Base-by-base conservation (phyloP, 2,797 vertebrate genomes). In the Micromesistius poutassou region DNA sequence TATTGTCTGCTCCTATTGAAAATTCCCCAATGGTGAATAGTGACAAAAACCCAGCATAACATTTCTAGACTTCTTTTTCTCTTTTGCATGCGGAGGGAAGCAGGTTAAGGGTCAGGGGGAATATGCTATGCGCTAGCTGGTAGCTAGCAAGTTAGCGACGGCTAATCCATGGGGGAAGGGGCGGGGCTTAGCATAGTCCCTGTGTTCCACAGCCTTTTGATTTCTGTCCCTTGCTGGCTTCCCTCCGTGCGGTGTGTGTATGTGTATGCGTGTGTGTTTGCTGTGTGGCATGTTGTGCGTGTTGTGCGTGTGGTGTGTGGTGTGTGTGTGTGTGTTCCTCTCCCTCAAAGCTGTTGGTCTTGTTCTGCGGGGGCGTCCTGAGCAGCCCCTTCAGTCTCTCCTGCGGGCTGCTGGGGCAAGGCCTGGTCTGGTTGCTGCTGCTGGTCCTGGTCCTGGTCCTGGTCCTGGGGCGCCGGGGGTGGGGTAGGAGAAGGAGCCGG, bases 301-400 rank as follows among this genome's bases (percentile, higher is more conserved):
- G n/a, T n/a, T n/a, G n/a, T n/a, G n/a, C n/a, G n/a, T n/a, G n/a
- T n/a, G n/a, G n/a, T n/a, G n/a, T n/a, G n/a, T n/a, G n/a, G n/a
- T 62, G n/a, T 68, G 62, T 66, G 62, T 30, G 8, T 68, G 62
- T 68, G n/a, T 9, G 62, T 10, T 68, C 25, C 62, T 28, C 62
- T 75, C 76, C 78, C 82, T 91, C 86, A 91, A 80, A 91, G 87
- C 77, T 87, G 78, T 77, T 81, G 76, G 50, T 80, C 83, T 66
- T 88, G 81, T 7, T 87, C 87, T 22, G 87, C 88, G 30, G 80
- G 84, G 6, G 76, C 89, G 3, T 42, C 40, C 5, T 66, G 79
- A 30, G 13, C 83, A 76, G 78, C 78, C 25, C 55, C 82, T 74
- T 79, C 83, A 0, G 78, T 80, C 30, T 89, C 86, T 68, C 62